These are phyloP conservation scores for Hymenochirus boettgeri DNA, from an alignment of 2,113 vertebrate genomes.

Conservation along the genomic window DNA sequence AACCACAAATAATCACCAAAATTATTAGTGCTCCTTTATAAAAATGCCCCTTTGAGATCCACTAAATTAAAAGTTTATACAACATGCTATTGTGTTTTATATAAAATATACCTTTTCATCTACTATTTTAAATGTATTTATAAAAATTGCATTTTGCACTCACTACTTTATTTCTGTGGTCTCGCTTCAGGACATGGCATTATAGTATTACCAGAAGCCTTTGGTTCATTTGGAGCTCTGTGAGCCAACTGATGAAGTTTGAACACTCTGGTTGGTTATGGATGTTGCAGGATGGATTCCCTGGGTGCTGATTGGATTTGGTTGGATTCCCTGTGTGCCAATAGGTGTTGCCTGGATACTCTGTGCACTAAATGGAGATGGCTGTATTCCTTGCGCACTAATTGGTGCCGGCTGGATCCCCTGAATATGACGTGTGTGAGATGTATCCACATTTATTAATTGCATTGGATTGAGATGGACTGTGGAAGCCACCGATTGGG, in stretches of 20 bases:
- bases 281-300: conserved; percentile 80
- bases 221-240: conserved; percentile 72
- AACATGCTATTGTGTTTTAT: too few species aligned
- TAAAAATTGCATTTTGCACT: too few species aligned
- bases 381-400: conserved; percentile 86
- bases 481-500: conserved; percentile 87
- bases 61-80: too few species aligned
- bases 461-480: conserved; percentile 97
- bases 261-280: conserved; percentile 79
- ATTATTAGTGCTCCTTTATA: too few species aligned
- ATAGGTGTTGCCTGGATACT: conserved; percentile 86
- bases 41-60: too few species aligned
- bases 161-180: too few species aligned
- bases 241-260: conserved; percentile 71
- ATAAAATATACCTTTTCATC: too few species aligned
- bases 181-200: background rate
- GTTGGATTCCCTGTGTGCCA: conserved; percentile 82
- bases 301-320: conserved; percentile 76
- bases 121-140: too few species aligned
- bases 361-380: conserved; percentile 78
- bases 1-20: too few species aligned
- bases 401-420: conserved; percentile 87
- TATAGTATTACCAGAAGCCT: conserved; percentile 74
- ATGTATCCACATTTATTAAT: conserved; percentile 87
- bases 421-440: conserved; percentile 79